These are phyloP conservation scores for Brachionus manjavacas DNA, from an alignment of 1,140 invertebrate species.

Conservation along the genomic window DNA sequence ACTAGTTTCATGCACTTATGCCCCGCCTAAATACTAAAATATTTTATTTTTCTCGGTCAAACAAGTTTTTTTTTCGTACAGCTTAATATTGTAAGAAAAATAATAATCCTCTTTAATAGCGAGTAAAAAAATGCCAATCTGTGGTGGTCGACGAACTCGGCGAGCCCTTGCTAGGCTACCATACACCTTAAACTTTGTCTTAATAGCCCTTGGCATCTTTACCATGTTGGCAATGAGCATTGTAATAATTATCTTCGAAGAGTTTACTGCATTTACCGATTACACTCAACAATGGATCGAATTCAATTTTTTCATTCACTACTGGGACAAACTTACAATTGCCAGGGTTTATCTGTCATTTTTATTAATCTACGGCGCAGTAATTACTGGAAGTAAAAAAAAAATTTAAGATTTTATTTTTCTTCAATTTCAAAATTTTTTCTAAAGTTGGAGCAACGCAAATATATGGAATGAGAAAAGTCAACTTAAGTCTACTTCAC, in stretches of 20 bases:
- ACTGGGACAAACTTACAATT: slow-evolving; percentile 42
- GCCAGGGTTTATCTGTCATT: slow-evolving; percentile 18
- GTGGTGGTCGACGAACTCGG: not conserved
- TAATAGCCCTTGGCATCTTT: slow-evolving; percentile 21
- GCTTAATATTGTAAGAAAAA: not conserved
- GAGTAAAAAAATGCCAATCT: not conserved
- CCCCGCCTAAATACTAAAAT: not conserved
- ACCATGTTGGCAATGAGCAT: slow-evolving; percentile 7
- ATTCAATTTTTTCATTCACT: slow-evolving; percentile 43
- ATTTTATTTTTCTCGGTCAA: slow-evolving; percentile 30
- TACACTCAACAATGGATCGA: slow-evolving; percentile 42
- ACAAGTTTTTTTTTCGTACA: not conserved
- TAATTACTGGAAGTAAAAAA: slow-evolving; percentile 2
- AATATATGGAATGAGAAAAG: slow-evolving; percentile 31
- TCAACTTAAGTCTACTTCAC: slow-evolving; percentile 9
- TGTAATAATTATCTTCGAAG: slow-evolving; percentile 34
- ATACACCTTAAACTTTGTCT: slow-evolving; percentile 7
- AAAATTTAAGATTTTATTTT: not conserved
- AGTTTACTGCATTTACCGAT: slow-evolving; percentile 37
- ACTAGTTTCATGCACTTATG: not conserved
- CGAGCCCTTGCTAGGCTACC: not conserved
- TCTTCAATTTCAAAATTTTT: not conserved
- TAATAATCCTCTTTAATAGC: not conserved
- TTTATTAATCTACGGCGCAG: slow-evolving; percentile 34
- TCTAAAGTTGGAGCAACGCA: slow-evolving; percentile 17